Evolutionary conservation across 2,888 invertebrate species (phyloP), one percentile per base, ranked within the genome.

Genomic region (Malthinus flaveolus): DNA sequence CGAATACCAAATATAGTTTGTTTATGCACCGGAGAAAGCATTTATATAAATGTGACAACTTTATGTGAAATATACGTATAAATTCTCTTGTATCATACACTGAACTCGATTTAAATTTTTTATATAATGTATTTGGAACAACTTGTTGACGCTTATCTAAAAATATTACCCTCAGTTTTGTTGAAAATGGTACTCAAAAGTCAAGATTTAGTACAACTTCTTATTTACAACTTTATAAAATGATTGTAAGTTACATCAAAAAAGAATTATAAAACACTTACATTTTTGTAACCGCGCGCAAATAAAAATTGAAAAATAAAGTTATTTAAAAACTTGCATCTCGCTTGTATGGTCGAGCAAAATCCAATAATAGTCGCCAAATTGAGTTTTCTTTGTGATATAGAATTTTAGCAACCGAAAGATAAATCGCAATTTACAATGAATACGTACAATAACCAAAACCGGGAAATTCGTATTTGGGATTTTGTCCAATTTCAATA

Each of bases 321-420:
- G 2, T 23, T 23, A 23, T n/a, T n/a, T n/a, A 23, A 23, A 23
- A 5, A 23, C 23, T 23, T 23, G 23, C 23, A 23, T 23, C 23
- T 23, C 5, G 23, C 57, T 57, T 57, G 52, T 61, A 59, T 66
- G 68, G 66, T 60, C 65, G 66, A 68, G 65, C 65, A 66, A 64
- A 70, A 68, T 65, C 66, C 66, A 66, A 64, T 62, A 64, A 63
- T 61, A 65, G 68, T 66, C 64, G 66, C 56, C 66, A 71, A 70
- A 70, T 71, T 70, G 69, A 66, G 69, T 70, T 69, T 71, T 69
- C 69, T 70, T 60, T 67, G 64, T 66, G 68, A 68, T 68, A 68
- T 70, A 66, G 63, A 66, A 62, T 63, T 62, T 64, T 62, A 63
- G 63, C 61, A 61, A 64, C 65, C 65, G 67, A 57, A 68, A 69